phyloP scores from a whole-genome alignment of 2,888 invertebrate species.

The Acanthosepion lycidas region DNA sequence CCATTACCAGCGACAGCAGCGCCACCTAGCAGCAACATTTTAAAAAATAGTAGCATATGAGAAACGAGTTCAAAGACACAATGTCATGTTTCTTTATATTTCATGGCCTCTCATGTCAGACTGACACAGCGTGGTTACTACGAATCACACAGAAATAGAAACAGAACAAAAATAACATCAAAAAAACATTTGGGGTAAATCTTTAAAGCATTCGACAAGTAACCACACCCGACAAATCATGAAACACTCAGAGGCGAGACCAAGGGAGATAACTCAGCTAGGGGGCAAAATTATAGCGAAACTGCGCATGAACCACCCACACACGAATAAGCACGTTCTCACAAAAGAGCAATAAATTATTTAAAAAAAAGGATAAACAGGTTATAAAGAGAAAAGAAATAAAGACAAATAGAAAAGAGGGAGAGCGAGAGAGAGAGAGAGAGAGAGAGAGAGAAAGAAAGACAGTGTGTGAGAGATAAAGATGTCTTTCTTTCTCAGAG shows the following conservation, averaged over 20 bases:
- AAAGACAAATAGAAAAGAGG: too few relatives aligned
- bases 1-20: neutral
- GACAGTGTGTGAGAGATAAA: too few relatives aligned
- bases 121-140: neutral
- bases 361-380: too few relatives aligned
- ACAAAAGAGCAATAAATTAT: too few relatives aligned
- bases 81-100: neutral
- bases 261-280: neutral
- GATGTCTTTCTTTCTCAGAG: too few relatives aligned
- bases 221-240: neutral
- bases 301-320: neutral
- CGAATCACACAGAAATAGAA: neutral
- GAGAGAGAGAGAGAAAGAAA: too few relatives aligned
- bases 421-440: too few relatives aligned
- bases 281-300: neutral
- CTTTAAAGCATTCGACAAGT: neutral
- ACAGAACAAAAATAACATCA: neutral
- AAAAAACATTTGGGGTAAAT: neutral
- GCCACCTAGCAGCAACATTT: neutral
- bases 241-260: neutral
- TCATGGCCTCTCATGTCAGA: neutral
- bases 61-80: neutral
- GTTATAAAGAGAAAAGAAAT: too few relatives aligned
- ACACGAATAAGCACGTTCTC: too few relatives aligned
- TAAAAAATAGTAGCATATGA: neutral